Conservation (phyloP, 2,797 vertebrate species). For the Mormyrops boulengeri region DNA sequence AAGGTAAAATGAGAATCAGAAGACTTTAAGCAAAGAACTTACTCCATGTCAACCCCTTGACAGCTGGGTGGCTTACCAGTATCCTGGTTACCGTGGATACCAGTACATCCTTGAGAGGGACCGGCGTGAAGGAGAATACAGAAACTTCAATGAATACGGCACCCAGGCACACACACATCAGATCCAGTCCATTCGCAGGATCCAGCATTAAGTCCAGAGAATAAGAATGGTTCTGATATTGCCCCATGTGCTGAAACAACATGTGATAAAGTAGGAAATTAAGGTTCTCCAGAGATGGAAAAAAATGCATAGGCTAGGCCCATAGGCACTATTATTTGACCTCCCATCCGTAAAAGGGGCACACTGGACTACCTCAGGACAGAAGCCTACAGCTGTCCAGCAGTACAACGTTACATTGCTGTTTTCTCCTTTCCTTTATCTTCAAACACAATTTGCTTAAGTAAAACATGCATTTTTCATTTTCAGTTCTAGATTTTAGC, state of each 20-base stretch:
- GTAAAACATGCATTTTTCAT: background rate
- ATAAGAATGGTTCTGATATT: conserved; percentile 36
- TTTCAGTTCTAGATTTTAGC: background rate
- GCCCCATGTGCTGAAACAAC: conserved; percentile 49
- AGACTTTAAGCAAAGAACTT: background rate
- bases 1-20: background rate
- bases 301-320: conserved; percentile 25
- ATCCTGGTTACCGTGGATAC: conserved; percentile 93
- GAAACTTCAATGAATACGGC: conserved; percentile 86
- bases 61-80: conserved; percentile 97
- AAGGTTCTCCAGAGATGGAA: conserved; percentile 59
- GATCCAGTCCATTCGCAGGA: conserved; percentile 92
- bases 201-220: conserved; percentile 75
- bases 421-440: background rate
- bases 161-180: conserved; percentile 94
- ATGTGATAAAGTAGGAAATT: conserved; percentile 66
- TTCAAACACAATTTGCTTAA: background rate
- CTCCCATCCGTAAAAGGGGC: background rate
- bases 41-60: conserved; percentile 4
- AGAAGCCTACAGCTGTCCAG: background rate
- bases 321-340: conserved; percentile 34
- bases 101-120: conserved; percentile 94
- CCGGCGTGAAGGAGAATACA: conserved; percentile 87
- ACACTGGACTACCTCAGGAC: background rate
- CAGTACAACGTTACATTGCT: background rate